These are phyloP conservation scores for Alviniconcha marisindica DNA, from an alignment of 1,140 invertebrate species.

Conservation along the genomic window DNA sequence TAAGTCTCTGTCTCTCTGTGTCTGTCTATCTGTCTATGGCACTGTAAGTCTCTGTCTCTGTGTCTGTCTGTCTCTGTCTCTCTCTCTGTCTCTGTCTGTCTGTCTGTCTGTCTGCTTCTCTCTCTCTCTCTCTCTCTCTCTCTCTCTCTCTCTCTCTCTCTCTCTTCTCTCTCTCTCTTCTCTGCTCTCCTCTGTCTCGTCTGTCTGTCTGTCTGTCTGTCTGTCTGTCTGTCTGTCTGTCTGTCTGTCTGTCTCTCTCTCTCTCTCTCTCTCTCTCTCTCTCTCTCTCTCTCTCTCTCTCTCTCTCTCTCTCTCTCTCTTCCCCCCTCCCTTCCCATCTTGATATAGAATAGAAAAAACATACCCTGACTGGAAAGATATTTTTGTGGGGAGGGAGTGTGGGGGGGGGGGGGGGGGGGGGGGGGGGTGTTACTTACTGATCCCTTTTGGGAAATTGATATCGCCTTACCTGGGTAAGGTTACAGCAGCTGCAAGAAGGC, in stretches of 20 bases:
- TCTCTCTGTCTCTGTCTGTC: background rate
- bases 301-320: background rate
- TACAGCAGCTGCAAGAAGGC: too few species aligned
- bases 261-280: background rate
- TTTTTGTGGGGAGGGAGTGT: too few species aligned
- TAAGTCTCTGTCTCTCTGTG: too few species aligned
- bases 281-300: background rate
- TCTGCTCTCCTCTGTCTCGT: background rate
- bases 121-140: background rate
- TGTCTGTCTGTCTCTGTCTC: background rate
- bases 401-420: too few species aligned
- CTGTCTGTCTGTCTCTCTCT: background rate
- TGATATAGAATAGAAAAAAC: too few species aligned
- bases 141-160: conserved; percentile 4
- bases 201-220: background rate
- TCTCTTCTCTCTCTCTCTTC: background rate
- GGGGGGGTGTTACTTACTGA: too few species aligned
- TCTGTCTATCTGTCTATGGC: background rate
- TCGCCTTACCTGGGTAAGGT: too few species aligned
- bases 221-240: background rate
- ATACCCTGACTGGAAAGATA: too few species aligned
- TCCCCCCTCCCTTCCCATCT: background rate
- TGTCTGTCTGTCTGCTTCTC: background rate
- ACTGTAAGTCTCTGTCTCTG: background rate
- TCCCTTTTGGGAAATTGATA: too few species aligned